Conservation (phyloP, 1,140 invertebrate species). For the Pollicipes pollicipes region DNA sequence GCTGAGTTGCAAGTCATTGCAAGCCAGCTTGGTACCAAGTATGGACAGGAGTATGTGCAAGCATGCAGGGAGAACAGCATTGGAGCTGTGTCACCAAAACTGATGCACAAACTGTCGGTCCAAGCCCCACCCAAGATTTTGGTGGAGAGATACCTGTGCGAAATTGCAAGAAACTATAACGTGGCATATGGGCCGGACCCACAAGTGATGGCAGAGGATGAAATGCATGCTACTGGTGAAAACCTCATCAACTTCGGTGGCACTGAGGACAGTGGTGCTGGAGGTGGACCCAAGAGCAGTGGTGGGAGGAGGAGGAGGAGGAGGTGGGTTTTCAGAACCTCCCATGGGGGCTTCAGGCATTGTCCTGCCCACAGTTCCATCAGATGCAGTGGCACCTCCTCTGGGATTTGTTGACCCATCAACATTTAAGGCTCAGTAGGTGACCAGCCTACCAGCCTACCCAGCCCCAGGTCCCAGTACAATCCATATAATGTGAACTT, state of each 20-base stretch:
- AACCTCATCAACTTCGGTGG: neutral
- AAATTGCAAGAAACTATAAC: conserved; percentile 91
- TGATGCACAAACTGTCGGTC: conserved; percentile 88
- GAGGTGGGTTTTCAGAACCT: too few relatives aligned
- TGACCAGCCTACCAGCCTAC: neutral
- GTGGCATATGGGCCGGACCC: conserved; percentile 83
- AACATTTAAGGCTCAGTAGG: neutral
- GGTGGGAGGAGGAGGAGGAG: too few relatives aligned
- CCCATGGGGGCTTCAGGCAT: too few relatives aligned
- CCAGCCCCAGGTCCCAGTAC: neutral
- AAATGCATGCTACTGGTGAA: neutral
- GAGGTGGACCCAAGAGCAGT: neutral
- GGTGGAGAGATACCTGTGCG: conserved; percentile 86
- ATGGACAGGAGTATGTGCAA: conserved; percentile 72
- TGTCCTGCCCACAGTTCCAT: too few relatives aligned
- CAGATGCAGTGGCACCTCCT: neutral
- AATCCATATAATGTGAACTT: neutral
- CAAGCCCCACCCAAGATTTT: conserved; percentile 90
- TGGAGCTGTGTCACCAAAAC: conserved; percentile 76
- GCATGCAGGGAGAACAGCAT: conserved; percentile 56
- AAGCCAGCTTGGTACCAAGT: conserved; percentile 77
- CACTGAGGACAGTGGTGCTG: neutral
- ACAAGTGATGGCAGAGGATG: conserved; percentile 31
- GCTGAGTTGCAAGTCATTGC: conserved; percentile 79
- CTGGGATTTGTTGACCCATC: neutral